Evolutionary conservation across 2,888 invertebrate species (phyloP), one percentile per base, ranked within the genome.

Genomic region (Sarcophaga carnaria): DNA sequence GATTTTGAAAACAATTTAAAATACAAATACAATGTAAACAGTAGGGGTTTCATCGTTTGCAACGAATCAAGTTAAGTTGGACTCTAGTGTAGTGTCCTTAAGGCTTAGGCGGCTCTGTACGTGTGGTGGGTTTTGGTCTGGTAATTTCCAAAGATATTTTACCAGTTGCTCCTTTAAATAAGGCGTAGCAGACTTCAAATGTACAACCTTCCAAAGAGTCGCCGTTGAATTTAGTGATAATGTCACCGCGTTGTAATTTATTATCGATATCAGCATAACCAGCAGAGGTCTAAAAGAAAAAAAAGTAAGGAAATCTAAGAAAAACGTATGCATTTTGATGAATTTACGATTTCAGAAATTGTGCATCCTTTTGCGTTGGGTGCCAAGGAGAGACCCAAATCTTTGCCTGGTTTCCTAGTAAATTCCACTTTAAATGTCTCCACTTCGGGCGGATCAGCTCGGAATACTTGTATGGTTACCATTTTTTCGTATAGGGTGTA

Each of bases 171-270:
- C 97, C 96, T 94, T 99, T 99, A 89, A 99, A 95, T 78, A 98
- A 95, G 20, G 98, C 96, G 70, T 97, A 98, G 12, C 97, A 98
- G 88, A 98, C 96, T 90, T 98, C 96, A 91, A 97, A 97, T 75
- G 95, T 96, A 8, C 96, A 95, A 64, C 95, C 94, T 87, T 96
- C 95, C 78, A 98, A 93, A 89, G 98, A 97, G 90, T 97, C 96
- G 4, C 97, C 98, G 92, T 99, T 98, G 17, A 99, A 97, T 54
- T 97, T 95, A 11, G 97, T 94, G 74, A 99, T 96, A 90, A 97
- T 95, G 94, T 99, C 99, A 25, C 99, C 99, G 90, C 97, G 97
- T 94, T 97, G 97, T 88, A 99, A 95, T 81, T 97, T 96, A 5
- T 97, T 98, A 92, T 99, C 98, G 59, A 96, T 94, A 88, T 96